phyloP scores from a whole-genome alignment of 1,140 invertebrate species.

The Drosophila mauritiana region DNA sequence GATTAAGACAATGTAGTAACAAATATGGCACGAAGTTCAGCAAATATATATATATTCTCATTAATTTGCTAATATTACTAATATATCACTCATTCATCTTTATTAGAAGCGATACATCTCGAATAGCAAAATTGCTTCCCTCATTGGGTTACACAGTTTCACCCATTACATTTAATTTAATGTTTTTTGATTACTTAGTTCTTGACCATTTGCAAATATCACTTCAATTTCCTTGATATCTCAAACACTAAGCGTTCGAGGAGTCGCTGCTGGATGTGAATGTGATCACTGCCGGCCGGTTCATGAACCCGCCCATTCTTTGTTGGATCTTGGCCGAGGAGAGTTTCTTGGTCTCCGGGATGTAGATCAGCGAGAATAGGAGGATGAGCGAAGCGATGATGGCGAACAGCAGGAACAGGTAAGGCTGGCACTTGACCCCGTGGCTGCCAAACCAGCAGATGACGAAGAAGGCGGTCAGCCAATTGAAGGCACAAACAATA shows the following conservation, averaged over 20 bases:
- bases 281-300: neutral
- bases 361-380: constrained; percentile 7
- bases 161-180: neutral
- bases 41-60: no score
- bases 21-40: neutral
- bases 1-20: neutral
- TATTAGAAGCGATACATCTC: no score
- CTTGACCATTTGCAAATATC: no score
- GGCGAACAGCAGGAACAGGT: constrained; percentile 22
- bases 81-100: no score
- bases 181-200: no score
- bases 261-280: constrained; percentile 9
- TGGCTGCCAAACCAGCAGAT: constrained; percentile 19
- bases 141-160: no score
- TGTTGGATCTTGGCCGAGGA: constrained; percentile 3
- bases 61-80: neutral
- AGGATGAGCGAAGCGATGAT: neutral
- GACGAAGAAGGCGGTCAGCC: constrained; percentile 14
- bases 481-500: neutral
- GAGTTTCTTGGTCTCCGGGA: constrained; percentile 42
- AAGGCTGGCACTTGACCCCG: neutral
- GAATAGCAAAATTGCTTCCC: no score
- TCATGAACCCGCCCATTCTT: neutral
- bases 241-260: neutral
- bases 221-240: neutral